Evolutionary conservation across 1,140 invertebrate genomes (phyloP).

Genomic region (silkworm (Bombyx mori)): ASM3026992v2 NC_085122.1:12955001-12955500

Average conservation of each 20-base stretch:
- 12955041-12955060: no score
- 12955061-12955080: no score
- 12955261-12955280: constrained; percentile 30
- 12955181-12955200: constrained; percentile 52
- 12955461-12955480: no score
- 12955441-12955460: no score
- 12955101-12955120: no score
- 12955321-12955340: constrained; percentile 49
- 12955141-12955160: neutral
- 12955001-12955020: no score
- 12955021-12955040: no score
- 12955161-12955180: constrained; percentile 47
- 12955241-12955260: no score
- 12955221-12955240: no score
- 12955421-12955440: neutral
- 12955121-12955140: no score
- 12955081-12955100: no score
- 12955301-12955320: constrained; percentile 58
- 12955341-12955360: constrained; percentile 49
- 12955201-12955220: constrained; percentile 19
- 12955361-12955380: constrained; percentile 51
- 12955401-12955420: constrained; percentile 55
- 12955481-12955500: no score
- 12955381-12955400: constrained; percentile 61
- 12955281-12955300: constrained; percentile 58